Evolutionary conservation across 2,113 vertebrate genomes (phyloP).

Genomic region (Triplophysa tibetana): DNA sequence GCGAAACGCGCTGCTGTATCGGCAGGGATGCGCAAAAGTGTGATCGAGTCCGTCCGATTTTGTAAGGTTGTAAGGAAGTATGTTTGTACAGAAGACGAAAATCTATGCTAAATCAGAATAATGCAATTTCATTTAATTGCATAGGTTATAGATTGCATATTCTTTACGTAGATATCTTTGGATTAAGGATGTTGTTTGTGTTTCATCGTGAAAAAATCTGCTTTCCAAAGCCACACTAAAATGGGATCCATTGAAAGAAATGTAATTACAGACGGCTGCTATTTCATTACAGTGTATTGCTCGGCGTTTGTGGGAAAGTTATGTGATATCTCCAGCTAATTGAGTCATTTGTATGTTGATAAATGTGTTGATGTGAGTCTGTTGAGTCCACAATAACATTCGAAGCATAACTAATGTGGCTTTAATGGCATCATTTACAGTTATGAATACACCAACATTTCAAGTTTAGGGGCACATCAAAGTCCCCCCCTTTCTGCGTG

Average conservation of each 20-base stretch:
- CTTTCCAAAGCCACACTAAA: not conserved
- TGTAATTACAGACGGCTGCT: not conserved
- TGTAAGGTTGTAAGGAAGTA: not conserved
- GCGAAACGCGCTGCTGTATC: not conserved
- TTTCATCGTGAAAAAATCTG: not conserved
- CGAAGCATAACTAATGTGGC: not conserved
- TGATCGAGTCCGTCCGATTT: not conserved
- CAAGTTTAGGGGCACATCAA: slow-evolving; percentile 11
- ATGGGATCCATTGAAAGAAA: not conserved
- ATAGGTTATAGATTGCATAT: not conserved
- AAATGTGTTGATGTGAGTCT: not conserved
- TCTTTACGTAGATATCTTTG: too few relatives aligned
- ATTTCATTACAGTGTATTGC: not conserved
- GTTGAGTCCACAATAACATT: not conserved
- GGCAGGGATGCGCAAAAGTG: not conserved
- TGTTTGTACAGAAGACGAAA: not conserved
- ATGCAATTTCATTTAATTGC: not conserved
- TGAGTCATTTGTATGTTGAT: not conserved
- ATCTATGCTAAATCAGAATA: not conserved
- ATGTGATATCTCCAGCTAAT: not conserved
- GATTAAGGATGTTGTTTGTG: not conserved
- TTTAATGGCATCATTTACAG: slow-evolving; percentile 20
- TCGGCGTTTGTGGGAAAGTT: not conserved
- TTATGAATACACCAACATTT: not conserved
- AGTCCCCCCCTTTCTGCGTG: slow-evolving; percentile 15